A percentile compares a stretch with the other conserved stretches of the same genome.
Evolutionary conservation across 2,113 vertebrate genomes (phyloP).

Genomic region (Podiceps cristatus): DNA sequence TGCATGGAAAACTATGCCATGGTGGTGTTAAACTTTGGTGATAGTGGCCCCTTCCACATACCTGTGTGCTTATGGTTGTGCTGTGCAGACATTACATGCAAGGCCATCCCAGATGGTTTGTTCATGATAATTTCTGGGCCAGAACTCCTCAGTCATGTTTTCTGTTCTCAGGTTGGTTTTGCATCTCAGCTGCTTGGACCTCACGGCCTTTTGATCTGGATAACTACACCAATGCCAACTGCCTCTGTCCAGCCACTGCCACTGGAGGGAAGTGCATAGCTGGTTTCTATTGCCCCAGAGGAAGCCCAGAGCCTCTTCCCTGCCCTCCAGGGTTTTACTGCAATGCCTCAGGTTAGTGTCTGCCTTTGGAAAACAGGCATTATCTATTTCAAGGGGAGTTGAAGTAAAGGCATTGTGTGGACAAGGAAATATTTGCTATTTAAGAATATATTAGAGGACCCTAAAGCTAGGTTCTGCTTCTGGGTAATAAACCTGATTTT

Average conservation of each 20-base stretch:
- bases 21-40: too few relatives aligned
- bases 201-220: constrained; percentile 92
- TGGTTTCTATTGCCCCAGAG: constrained; percentile 88
- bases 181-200: constrained; percentile 91
- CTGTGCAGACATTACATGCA: background rate
- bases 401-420: background rate
- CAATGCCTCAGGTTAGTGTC: constrained; percentile 81
- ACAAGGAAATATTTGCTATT: background rate
- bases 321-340: constrained; percentile 88
- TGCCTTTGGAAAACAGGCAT: too few relatives aligned
- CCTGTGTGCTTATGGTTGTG: background rate
- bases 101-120: background rate
- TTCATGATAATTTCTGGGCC: background rate
- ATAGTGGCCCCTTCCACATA: background rate
- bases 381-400: background rate
- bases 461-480: background rate
- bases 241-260: constrained; percentile 91
- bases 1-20: background rate
- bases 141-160: background rate
- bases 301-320: constrained; percentile 83
- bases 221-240: constrained; percentile 93
- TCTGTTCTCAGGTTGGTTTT: constrained; percentile 89
- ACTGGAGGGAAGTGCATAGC: constrained; percentile 88
- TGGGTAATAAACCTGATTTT: background rate
- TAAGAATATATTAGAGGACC: background rate